phyloP scores from a whole-genome alignment of 2,888 invertebrate genomes.

The Eutolmus rufibarbis region DNA sequence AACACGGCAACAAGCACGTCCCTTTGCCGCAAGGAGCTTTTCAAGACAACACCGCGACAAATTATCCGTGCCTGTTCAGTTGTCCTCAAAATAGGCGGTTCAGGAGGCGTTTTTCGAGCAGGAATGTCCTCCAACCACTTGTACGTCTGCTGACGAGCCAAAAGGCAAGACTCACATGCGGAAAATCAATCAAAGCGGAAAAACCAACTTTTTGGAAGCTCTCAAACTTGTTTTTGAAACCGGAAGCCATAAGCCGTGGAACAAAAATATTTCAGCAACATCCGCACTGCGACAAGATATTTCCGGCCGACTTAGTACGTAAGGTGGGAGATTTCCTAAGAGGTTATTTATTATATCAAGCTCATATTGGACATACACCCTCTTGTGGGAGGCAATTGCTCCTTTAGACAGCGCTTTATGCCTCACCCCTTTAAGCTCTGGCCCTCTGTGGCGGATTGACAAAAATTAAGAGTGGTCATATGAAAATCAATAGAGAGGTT shows the following conservation, averaged over 20 bases:
- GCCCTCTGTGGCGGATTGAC: neutral
- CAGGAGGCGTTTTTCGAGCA: neutral
- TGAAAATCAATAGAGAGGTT: conserved; percentile 2
- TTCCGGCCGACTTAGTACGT: neutral
- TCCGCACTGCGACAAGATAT: conserved; percentile 28
- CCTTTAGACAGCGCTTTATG: neutral
- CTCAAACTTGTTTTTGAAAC: neutral
- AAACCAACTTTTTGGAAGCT: neutral
- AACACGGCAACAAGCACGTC: neutral
- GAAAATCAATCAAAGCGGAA: neutral
- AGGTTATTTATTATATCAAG: neutral
- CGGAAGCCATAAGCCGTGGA: neutral
- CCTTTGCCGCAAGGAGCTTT: neutral
- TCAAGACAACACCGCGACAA: neutral
- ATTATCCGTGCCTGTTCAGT: neutral
- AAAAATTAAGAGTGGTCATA: neutral
- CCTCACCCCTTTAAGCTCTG: no score
- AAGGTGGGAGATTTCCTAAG: neutral
- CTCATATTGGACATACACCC: neutral
- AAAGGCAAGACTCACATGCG: neutral
- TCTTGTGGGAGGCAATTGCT: neutral
- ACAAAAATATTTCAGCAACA: neutral
- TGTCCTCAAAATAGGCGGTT: neutral
- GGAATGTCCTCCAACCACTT: neutral
- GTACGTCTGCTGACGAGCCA: neutral